Evolutionary conservation across 2,888 invertebrate genomes (phyloP).

Genomic region (Leptura quadrifasciata): DNA sequence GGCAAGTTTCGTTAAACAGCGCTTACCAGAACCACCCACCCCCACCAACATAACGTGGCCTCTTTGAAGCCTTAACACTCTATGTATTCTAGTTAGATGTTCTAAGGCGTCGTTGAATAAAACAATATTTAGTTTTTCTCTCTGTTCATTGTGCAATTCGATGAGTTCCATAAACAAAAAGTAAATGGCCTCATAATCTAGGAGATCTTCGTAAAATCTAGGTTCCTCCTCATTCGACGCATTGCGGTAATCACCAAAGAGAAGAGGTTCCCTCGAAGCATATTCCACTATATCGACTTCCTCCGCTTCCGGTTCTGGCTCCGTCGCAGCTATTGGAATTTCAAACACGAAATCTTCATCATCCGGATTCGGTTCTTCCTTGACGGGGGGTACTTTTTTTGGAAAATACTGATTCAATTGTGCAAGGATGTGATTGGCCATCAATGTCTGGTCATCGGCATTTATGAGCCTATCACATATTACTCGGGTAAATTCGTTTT

Average conservation of each 20-base stretch:
- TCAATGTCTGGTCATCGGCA: constrained; percentile 79
- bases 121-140: constrained; percentile 85
- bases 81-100: constrained; percentile 91
- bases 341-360: constrained; percentile 56
- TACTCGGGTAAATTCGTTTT: constrained; percentile 91
- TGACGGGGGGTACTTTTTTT: constrained; percentile 70
- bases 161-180: constrained; percentile 92
- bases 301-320: constrained; percentile 64
- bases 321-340: constrained; percentile 42
- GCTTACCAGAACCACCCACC: constrained; percentile 93
- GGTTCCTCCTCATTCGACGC: constrained; percentile 87
- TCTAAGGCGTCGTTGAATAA: constrained; percentile 94
- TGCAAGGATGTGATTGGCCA: constrained; percentile 78
- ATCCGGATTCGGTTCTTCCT: constrained; percentile 45
- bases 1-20: constrained; percentile 86
- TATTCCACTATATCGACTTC: constrained; percentile 78
- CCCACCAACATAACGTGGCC: constrained; percentile 92
- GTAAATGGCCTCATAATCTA: constrained; percentile 93
- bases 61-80: constrained; percentile 87
- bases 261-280: constrained; percentile 85
- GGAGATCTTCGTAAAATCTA: constrained; percentile 90
- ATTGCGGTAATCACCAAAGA: constrained; percentile 93
- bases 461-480: constrained; percentile 91
- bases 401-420: constrained; percentile 79
- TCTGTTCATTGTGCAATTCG: constrained; percentile 88